These are phyloP conservation scores for Planiliza haematocheilus DNA, from an alignment of 2,113 vertebrate genomes.

Conservation along the genomic window DNA sequence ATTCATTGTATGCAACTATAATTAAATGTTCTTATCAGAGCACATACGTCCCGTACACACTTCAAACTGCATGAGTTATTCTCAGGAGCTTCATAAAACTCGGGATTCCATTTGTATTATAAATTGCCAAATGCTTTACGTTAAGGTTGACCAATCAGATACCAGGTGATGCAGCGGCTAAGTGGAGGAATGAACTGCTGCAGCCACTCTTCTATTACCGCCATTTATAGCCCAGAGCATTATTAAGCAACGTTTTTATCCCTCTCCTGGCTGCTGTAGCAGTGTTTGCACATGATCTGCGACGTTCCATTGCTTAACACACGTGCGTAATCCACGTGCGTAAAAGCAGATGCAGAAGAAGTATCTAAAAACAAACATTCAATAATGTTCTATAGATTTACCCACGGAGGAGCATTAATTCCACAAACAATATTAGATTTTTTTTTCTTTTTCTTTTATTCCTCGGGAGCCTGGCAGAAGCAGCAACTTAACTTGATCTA, in stretches of 20 bases:
- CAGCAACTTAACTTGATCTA: slow-evolving; percentile 66
- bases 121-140: neutral
- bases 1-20: slow-evolving; percentile 5
- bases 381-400: slow-evolving; percentile 54
- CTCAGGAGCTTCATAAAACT: neutral
- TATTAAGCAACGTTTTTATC: slow-evolving; percentile 17
- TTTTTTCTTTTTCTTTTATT: slow-evolving; percentile 10
- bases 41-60: neutral
- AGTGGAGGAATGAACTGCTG: neutral
- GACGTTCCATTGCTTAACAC: slow-evolving; percentile 3
- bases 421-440: slow-evolving; percentile 55
- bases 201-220: neutral
- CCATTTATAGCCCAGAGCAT: slow-evolving; percentile 1
- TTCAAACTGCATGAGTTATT: neutral
- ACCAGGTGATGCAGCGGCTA: neutral
- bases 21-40: slow-evolving; percentile 14
- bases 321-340: neutral
- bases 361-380: slow-evolving; percentile 48
- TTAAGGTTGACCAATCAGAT: slow-evolving; percentile 28
- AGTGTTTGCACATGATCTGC: slow-evolving; percentile 1
- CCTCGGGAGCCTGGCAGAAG: slow-evolving; percentile 22
- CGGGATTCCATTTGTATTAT: neutral
- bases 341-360: slow-evolving; percentile 38
- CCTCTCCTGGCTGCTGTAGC: neutral
- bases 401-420: slow-evolving; percentile 51